A percentile compares a stretch with the other conserved stretches of the same genome.
Evolutionary conservation across 2,888 invertebrate genomes (phyloP).

Genomic region (Oligia strigilis): DNA sequence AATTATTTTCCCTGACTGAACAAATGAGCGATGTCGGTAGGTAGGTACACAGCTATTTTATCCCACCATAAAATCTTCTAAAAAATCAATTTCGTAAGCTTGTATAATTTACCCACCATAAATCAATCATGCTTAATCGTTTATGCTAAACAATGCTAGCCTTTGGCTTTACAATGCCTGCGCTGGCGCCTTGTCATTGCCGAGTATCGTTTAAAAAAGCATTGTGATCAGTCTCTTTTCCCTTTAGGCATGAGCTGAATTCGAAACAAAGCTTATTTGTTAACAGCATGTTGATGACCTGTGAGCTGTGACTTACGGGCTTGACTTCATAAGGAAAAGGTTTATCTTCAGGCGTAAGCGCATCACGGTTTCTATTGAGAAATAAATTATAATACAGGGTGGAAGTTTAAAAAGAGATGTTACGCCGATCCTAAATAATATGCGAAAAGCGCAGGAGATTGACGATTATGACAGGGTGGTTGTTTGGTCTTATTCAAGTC

Average conservation of each 20-base stretch:
- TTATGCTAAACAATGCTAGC: conserved; percentile 32
- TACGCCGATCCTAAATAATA: not conserved
- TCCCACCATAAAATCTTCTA: not conserved
- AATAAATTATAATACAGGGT: conserved; percentile 6
- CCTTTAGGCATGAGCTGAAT: conserved; percentile 47
- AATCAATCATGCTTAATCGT: conserved; percentile 41
- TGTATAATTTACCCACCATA: conserved; percentile 2
- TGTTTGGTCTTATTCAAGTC: not conserved
- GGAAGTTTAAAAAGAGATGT: not conserved
- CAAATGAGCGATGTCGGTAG: not conserved
- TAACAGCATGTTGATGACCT: conserved; percentile 45
- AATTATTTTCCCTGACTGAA: not conserved
- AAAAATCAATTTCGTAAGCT: not conserved
- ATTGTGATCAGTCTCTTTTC: conserved; percentile 49
- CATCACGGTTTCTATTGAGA: conserved; percentile 12
- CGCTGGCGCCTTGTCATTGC: conserved; percentile 44
- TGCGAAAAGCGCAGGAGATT: not conserved
- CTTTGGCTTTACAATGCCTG: conserved; percentile 32
- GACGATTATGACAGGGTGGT: not conserved
- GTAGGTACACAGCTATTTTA: not conserved
- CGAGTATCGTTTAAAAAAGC: conserved; percentile 50
- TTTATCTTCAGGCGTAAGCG: conserved; percentile 6
- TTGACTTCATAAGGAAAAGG: conserved; percentile 25
- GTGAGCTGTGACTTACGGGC: conserved; percentile 13
- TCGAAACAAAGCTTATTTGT: conserved; percentile 37